Base-by-base conservation (phyloP, 2,888 invertebrate genomes). In the Neelides folsomi region DNA sequence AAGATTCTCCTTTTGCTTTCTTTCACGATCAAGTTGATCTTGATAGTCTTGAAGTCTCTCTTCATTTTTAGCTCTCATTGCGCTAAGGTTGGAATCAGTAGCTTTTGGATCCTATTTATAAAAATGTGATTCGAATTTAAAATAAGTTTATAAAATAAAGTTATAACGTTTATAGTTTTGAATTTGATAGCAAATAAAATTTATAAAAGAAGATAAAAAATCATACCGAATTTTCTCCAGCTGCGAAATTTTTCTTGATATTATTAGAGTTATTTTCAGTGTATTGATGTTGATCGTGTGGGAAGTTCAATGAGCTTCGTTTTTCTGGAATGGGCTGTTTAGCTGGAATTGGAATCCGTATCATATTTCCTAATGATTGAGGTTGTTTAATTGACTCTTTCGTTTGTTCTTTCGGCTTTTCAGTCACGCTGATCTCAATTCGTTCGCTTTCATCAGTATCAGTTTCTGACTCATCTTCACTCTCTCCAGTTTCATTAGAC, bases 11-110 rank as follows among this genome's bases (percentile, higher is more conserved):
- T 71, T 69, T 1, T 70, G 68, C 41, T 72, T 71, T 1, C 72
- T 69, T 47, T 73, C 71, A 47, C 51, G 27, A 38, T 75, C 73
- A n/a, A 76, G 64, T 54, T 76, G 74, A 1, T 69, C 68, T 49
- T 73, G 73, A 18, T 76, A 67, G 8, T 73, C 72, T 1, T 71
- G 69, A 3, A 76, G 53, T 8, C 73, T 64, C 62, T 70, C 64
- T 65, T 71, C 66, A 56, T 72, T 66, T 66, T 74, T 63, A 66
- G 67, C 68, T 52, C 57, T 53, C 39, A 62, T 53, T 1, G 51
- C 16, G 37, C 18, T 39, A 3, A 13, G 3, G 39, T 39, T 39
- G 4, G 27, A 34, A 1, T 10, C 16, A 10, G 27, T 44, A 34
- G 41, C 41, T 37, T 49, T 15, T 18, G n/a, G 10, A 43, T 37